phyloP scores from a whole-genome alignment of 2,113 vertebrate species.

The Caloenas nicobarica region DNA sequence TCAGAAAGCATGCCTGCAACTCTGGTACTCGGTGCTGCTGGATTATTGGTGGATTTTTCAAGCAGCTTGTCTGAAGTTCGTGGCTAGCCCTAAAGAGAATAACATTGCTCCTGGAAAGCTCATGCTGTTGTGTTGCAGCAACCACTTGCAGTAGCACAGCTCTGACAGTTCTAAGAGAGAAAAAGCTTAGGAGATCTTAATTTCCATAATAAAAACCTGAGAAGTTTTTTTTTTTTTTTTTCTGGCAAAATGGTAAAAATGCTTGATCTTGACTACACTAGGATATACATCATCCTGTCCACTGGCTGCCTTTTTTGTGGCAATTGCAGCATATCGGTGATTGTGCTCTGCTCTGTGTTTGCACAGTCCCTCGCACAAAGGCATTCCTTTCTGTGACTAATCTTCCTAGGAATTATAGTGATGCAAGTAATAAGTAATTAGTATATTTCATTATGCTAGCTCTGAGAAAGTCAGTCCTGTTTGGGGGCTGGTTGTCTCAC shows the following conservation, averaged over 20 bases:
- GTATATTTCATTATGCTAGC: conserved; percentile 14
- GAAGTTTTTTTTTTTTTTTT: background rate
- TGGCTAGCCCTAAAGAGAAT: background rate
- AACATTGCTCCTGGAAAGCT: background rate
- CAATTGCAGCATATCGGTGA: background rate
- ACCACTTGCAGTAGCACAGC: background rate
- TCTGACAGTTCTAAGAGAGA: background rate
- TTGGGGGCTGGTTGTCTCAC: background rate
- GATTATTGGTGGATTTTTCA: background rate
- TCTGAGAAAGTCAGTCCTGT: background rate
- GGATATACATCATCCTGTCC: background rate
- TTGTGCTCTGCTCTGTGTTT: conserved; percentile 4
- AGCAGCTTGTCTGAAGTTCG: background rate
- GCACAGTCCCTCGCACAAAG: conserved; percentile 40
- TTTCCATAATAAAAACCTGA: background rate
- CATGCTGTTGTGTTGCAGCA: background rate
- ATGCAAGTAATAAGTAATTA: conserved; percentile 63
- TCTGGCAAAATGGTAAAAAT: background rate
- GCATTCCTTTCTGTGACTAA: conserved; percentile 68
- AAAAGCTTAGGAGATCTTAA: background rate
- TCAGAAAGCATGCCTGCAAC: background rate
- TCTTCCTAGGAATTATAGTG: conserved; percentile 60
- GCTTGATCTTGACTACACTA: background rate
- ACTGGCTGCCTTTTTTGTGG: background rate
- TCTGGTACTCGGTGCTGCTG: background rate